Evolutionary conservation across 2,113 vertebrate genomes (phyloP).

Genomic region (Parus major): DNA sequence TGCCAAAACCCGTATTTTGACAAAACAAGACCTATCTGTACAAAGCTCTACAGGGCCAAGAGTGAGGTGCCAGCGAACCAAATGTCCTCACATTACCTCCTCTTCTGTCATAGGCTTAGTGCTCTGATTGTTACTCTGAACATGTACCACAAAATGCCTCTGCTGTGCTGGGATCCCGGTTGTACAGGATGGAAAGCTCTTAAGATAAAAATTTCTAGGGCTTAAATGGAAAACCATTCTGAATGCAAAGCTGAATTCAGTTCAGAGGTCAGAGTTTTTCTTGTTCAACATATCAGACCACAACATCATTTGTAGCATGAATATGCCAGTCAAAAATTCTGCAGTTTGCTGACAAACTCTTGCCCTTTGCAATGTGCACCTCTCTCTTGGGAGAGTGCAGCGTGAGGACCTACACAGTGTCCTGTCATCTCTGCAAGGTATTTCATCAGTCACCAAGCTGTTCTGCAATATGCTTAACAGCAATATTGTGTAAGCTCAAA

Average conservation of each 20-base stretch:
- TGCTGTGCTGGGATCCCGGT: not conserved
- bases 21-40: not conserved
- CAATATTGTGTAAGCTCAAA: slow-evolving; percentile 54
- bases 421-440: slow-evolving; percentile 25
- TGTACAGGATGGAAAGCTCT: not conserved
- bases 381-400: not conserved
- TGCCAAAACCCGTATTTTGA: not conserved
- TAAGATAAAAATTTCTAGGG: not conserved
- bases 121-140: not conserved
- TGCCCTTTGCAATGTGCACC: not conserved
- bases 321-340: not conserved
- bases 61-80: not conserved
- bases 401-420: not conserved
- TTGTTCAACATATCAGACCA: not conserved
- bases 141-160: not conserved
- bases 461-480: slow-evolving; percentile 43
- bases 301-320: not conserved
- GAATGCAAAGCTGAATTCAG: not conserved
- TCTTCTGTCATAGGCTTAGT: rapidly evolving
- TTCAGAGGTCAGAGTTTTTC: not conserved
- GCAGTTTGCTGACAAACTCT: not conserved
- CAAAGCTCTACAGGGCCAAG: not conserved
- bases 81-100: not conserved
- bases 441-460: slow-evolving; percentile 61
- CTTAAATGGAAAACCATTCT: not conserved